A percentile compares a stretch with the other conserved stretches of the same genome.
These are phyloP conservation scores for Drosophila ironensis DNA, from an alignment of 1,140 invertebrate genomes.

Conservation along the genomic window DNA sequence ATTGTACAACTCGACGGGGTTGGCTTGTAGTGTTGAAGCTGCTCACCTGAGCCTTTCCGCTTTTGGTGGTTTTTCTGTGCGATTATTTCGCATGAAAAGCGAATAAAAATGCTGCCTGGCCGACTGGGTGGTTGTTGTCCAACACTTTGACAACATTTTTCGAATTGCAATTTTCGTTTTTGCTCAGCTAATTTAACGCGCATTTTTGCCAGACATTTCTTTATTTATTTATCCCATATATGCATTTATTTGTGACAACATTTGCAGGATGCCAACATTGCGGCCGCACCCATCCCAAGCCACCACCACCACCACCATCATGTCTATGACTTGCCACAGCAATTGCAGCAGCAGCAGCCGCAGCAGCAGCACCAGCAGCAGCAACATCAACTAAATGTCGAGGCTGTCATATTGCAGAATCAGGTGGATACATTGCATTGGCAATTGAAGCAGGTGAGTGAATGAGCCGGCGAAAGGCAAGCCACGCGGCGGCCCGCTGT, in stretches of 20 bases:
- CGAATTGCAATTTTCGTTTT: conserved; percentile 50
- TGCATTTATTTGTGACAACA: conserved; percentile 64
- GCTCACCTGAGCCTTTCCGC: conserved; percentile 53
- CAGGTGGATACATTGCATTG: conserved; percentile 90
- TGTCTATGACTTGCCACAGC: conserved; percentile 37
- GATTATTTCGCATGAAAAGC: conserved; percentile 32
- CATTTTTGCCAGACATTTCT: conserved; percentile 43
- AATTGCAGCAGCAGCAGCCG: conserved; percentile 8
- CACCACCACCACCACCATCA: conserved; percentile 31
- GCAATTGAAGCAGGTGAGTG: conserved; percentile 90
- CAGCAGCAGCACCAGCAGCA: conserved; percentile 20
- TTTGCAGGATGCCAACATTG: conserved; percentile 67
- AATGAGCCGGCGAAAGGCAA: conserved; percentile 3
- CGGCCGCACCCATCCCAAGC: conserved; percentile 54
- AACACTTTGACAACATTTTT: conserved; percentile 70
- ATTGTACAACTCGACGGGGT: conserved; percentile 49
- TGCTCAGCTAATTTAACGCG: conserved; percentile 58
- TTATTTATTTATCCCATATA: conserved; percentile 22
- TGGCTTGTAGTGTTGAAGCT: no score
- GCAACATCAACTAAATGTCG: conserved; percentile 81
- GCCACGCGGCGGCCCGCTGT: not conserved
- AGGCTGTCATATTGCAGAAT: conserved; percentile 87
- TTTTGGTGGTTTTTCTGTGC: conserved; percentile 45
- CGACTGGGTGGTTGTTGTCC: conserved; percentile 14
- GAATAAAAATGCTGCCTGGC: conserved; percentile 16